These are phyloP conservation scores for Belonocnema kinseyi DNA, from an alignment of 1,140 invertebrate genomes.

Conservation along the genomic window DNA sequence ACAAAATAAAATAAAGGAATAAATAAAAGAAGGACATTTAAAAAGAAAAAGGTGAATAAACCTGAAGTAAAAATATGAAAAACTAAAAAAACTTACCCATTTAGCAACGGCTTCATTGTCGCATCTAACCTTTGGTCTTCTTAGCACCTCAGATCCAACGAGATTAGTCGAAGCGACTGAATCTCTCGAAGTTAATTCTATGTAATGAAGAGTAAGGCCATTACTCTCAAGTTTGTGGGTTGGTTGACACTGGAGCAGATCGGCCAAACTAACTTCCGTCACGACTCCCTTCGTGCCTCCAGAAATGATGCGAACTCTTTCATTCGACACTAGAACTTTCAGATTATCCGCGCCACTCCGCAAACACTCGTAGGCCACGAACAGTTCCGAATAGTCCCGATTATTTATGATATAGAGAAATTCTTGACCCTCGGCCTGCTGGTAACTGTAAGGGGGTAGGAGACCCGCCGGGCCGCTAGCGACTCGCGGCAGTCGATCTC, in stretches of 20 bases:
- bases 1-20: too few species aligned
- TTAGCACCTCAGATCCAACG: slow-evolving; percentile 76
- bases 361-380: slow-evolving; percentile 89
- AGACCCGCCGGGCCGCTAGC: slow-evolving; percentile 89
- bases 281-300: slow-evolving; percentile 70
- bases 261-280: slow-evolving; percentile 71
- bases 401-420: slow-evolving; percentile 89
- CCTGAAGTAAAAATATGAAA: neutral
- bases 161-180: slow-evolving; percentile 67
- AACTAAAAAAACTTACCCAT: slow-evolving; percentile 78
- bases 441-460: slow-evolving; percentile 85
- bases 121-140: slow-evolving; percentile 88
- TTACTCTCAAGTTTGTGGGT: slow-evolving; percentile 74
- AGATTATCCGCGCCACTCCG: slow-evolving; percentile 85
- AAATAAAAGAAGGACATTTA: neutral
- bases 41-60: slow-evolving; percentile 20
- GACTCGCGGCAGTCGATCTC: slow-evolving; percentile 85
- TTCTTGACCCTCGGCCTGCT: slow-evolving; percentile 89
- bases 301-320: slow-evolving; percentile 70
- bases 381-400: slow-evolving; percentile 85
- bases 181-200: slow-evolving; percentile 85
- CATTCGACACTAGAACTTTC: slow-evolving; percentile 82
- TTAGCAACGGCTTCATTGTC: slow-evolving; percentile 87
- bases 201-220: slow-evolving; percentile 80
- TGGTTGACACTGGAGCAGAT: slow-evolving; percentile 79